Conservation (phyloP, 1,140 invertebrate genomes). For the Ceratitis capitata region DNA sequence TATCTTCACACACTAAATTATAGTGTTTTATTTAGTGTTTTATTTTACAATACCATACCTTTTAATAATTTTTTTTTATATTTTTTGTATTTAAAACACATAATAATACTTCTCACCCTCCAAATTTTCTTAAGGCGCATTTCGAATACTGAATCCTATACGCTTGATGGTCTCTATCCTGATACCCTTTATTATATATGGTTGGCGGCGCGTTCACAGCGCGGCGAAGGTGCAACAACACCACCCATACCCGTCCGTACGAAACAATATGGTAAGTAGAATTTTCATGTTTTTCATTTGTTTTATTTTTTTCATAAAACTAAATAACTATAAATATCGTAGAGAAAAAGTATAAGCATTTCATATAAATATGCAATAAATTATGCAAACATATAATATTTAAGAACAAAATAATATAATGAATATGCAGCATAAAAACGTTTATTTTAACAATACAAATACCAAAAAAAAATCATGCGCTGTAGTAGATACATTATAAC, state of each 20-base stretch:
- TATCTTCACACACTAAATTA: too few species aligned
- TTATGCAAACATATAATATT: slow-evolving; percentile 26
- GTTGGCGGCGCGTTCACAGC: slow-evolving; percentile 89
- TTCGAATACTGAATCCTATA: slow-evolving; percentile 84
- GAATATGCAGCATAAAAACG: slow-evolving; percentile 1
- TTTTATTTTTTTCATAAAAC: neutral
- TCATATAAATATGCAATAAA: neutral
- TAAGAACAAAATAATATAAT: slow-evolving; percentile 16
- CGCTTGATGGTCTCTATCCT: slow-evolving; percentile 87
- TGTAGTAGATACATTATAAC: neutral
- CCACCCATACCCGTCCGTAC: slow-evolving; percentile 93
- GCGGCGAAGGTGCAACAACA: slow-evolving; percentile 93
- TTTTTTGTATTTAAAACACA: too few species aligned
- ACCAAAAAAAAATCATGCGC: neutral
- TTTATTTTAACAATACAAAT: neutral
- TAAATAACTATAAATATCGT: neutral
- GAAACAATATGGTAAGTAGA: slow-evolving; percentile 93
- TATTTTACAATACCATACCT: too few species aligned
- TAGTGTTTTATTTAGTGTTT: too few species aligned
- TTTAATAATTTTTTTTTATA: too few species aligned
- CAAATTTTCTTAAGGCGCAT: slow-evolving; percentile 71
- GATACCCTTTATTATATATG: slow-evolving; percentile 97
- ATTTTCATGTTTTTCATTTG: neutral
- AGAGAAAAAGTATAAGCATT: neutral
- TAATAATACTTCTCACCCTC: neutral